A percentile compares a stretch with the other conserved stretches of the same genome.
phyloP scores from a whole-genome alignment of 2,888 invertebrate genomes.

The Melinaea marsaeus region DNA sequence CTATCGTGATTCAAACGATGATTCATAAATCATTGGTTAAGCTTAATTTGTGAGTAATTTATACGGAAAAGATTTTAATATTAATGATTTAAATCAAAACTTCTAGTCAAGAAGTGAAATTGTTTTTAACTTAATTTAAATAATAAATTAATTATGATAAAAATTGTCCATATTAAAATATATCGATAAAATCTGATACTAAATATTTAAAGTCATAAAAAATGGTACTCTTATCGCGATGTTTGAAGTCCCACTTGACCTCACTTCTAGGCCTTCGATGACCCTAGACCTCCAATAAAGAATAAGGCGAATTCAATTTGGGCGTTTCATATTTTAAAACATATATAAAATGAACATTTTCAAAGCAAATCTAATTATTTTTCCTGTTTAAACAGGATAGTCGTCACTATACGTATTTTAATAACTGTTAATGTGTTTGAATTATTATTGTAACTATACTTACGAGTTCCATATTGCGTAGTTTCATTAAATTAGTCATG shows the following conservation, averaged over 20 bases:
- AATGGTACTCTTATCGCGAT: conserved; percentile 20
- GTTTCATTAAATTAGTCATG: not conserved
- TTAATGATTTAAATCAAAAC: conserved; percentile 32
- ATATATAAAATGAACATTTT: not conserved
- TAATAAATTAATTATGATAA: not conserved
- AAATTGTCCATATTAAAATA: not conserved
- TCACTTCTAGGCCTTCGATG: conserved; percentile 32
- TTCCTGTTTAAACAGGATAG: conserved; percentile 7
- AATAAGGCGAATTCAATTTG: conserved; percentile 33
- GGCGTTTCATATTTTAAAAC: conserved; percentile 5
- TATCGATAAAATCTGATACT: not conserved
- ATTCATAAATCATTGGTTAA: conserved; percentile 24
- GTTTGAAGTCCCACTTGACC: conserved; percentile 29
- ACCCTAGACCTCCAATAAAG: conserved; percentile 27
- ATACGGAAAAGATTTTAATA: conserved; percentile 35
- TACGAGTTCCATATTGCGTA: too few species aligned
- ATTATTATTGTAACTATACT: not conserved
- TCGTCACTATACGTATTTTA: not conserved
- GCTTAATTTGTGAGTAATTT: conserved; percentile 33
- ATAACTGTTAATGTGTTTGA: not conserved
- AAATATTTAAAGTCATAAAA: conserved; percentile 13
- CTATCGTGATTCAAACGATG: conserved; percentile 19
- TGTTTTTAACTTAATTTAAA: not conserved
- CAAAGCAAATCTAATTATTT: not conserved
- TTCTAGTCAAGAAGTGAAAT: conserved; percentile 14